phyloP scores from a whole-genome alignment of 92 coral and sea anemone species.

The Desmophyllum pertusum region DNA sequence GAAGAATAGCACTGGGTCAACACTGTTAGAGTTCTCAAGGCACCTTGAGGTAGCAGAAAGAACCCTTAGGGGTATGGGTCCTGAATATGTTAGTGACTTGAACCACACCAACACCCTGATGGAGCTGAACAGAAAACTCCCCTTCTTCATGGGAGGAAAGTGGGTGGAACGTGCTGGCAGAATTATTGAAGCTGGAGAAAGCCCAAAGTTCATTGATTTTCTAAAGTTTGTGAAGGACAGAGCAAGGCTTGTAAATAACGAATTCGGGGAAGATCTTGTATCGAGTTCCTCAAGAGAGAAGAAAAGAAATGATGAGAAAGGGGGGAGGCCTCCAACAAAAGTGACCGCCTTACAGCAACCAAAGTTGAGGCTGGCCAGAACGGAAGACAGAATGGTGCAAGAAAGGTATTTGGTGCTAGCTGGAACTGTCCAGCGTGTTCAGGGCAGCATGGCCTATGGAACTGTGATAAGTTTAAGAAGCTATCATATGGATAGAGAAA shows the following conservation, averaged over 20 bases:
- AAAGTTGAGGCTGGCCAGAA: neutral
- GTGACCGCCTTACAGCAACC: no score
- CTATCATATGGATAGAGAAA: slow-evolving; percentile 34
- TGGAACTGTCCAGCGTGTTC: slow-evolving; percentile 49
- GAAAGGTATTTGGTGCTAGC: neutral
- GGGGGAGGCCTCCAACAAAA: slow-evolving; percentile 12
- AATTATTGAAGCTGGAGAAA: slow-evolving; percentile 54
- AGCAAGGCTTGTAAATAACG: slow-evolving; percentile 71
- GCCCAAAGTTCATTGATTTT: slow-evolving; percentile 61
- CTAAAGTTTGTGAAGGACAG: slow-evolving; percentile 54
- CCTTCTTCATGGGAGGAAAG: slow-evolving; percentile 59
- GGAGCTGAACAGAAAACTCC: slow-evolving; percentile 53
- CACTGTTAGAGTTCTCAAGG: slow-evolving; percentile 51
- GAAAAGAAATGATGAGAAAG: slow-evolving; percentile 21
- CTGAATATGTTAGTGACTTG: slow-evolving; percentile 52
- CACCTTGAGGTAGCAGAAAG: slow-evolving; percentile 55
- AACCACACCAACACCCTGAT: slow-evolving; percentile 66
- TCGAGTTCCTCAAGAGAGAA: slow-evolving; percentile 21
- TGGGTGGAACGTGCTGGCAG: slow-evolving; percentile 75
- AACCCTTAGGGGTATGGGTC: slow-evolving; percentile 69
- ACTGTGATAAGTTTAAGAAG: slow-evolving; percentile 56
- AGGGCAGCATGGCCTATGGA: slow-evolving; percentile 67
- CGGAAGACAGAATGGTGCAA: neutral
- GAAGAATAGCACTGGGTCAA: slow-evolving; percentile 52
- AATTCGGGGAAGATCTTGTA: slow-evolving; percentile 60